These are phyloP conservation scores for Philaethria dido DNA, from an alignment of 2,888 invertebrate genomes.

Conservation along the genomic window DNA sequence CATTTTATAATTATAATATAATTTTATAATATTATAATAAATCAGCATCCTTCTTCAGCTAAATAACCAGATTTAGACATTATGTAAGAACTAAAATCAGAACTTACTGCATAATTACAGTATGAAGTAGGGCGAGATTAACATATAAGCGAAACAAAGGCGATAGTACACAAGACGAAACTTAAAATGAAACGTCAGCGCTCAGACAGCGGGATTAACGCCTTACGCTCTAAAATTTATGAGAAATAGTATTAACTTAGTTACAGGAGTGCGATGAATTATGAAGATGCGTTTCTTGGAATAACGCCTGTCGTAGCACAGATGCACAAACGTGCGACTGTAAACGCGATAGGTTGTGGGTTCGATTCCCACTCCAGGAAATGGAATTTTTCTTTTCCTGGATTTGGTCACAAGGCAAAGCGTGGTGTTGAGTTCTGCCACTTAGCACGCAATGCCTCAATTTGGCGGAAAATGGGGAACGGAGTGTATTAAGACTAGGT, in stretches of 20 bases:
- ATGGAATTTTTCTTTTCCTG: no score
- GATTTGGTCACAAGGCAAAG: no score
- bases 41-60: background rate
- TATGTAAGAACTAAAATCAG: slow-evolving; percentile 7
- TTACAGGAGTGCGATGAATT: slow-evolving; percentile 26
- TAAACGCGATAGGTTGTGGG: no score
- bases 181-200: slow-evolving; percentile 38
- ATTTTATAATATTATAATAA: background rate
- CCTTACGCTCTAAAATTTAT: slow-evolving; percentile 34
- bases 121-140: slow-evolving; percentile 33
- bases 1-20: no score
- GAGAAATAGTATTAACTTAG: slow-evolving; percentile 36
- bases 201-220: slow-evolving; percentile 30
- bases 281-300: slow-evolving; percentile 14
- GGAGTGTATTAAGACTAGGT: no score
- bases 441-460: no score
- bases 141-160: slow-evolving; percentile 32
- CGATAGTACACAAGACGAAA: slow-evolving; percentile 28
- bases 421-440: no score
- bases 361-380: no score
- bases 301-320: no score
- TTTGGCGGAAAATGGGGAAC: no score
- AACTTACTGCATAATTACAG: slow-evolving; percentile 21
- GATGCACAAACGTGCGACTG: no score
- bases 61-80: background rate